Base-by-base conservation (phyloP, 2,888 invertebrate species). In the Drosophila flavopinicola region DNA sequence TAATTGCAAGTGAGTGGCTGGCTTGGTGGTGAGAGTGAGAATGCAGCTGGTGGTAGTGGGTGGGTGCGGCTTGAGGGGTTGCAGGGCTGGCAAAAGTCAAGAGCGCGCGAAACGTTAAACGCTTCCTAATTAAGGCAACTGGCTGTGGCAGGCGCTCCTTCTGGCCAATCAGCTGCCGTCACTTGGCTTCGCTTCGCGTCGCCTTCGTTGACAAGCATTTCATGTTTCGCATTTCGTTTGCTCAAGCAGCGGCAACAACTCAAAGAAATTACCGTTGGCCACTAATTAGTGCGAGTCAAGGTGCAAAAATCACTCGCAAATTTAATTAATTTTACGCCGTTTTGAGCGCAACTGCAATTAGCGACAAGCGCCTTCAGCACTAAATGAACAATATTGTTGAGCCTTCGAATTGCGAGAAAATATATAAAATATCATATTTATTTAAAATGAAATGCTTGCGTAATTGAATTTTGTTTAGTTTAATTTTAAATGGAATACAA, bases 291-390 rank as follows among this genome's bases (percentile, higher is more conserved):
- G 77, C 61, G 54, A 74, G 54, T 67, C 75, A 57, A 79, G 77
- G 76, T 78, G 86, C 60, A 84, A 76, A 66, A 80, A 54, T 58
- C 48, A 38, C 33, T 41, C 56, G 53, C 57, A 75, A 78, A 87
- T 69, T 83, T 85, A 87, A 87, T 87, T 83, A 85, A 83, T 87
- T 87, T 85, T 52, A 80, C 85, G 85, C 82, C 24, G 47, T 65
- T 59, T 85, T 80, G 45, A 54, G 7, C 57, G 38, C 35, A 13
- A 24, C 35, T 17, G 42, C 71, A 75, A 71, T 71, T 75, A 70
- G 53, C 41, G 74, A 17, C 29, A 17, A 25, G 3, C 27, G 7
- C 2, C 20, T 27, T 6, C 17, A 5, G 5, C 3, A 1, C 2
- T 15, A 1, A 7, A 9, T 7, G 9, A 9, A 6, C 1, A 10